Base-by-base conservation (phyloP, 2,888 invertebrate genomes). In the Scaeva pyrastri region DNA sequence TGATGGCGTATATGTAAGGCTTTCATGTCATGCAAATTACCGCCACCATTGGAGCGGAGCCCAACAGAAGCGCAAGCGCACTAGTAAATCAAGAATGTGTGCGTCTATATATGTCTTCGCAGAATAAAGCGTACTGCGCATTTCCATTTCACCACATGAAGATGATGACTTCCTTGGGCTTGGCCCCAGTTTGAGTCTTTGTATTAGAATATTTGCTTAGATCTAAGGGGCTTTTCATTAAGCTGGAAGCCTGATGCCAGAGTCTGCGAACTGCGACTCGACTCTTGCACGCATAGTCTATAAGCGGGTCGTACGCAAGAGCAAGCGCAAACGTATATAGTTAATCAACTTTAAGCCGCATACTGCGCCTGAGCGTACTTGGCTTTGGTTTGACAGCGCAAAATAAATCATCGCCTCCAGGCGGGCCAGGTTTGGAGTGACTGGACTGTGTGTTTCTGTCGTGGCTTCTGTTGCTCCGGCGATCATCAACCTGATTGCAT, bases 401-500 rank as follows among this genome's bases (percentile, higher is more conserved):
- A 81, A 77, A 85, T 81, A 85, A 85, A 85, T 85, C 85, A 85
- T 85, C 85, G 75, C 81, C 85, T 70, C 60, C 80, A 68, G 76
- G 72, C 62, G 72, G 55, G 72, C 68, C 52, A 48, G 66, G 45
- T 43, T 66, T 43, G 43, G 43, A 52, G 73, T 78, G 62, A 58
- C 41, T 77, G 11, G 62, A 58, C 41, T 77, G 11, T 68, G 58
- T 56, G 64, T 60, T 60, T 62, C 75, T 64, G 72, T 39, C 50
- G 21, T 41, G 45, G 84, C 81, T 81, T 68, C 85, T 81, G 81
- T 76, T 72, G 76, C 45, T 72, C 48, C 23, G 39, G 71, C 39
- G 62, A 76, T 70, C 76, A 70, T 74, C 85, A 81, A 77, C 72
- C 76, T 81, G 85, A 85, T 81, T 74, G 79, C 85, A 81, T 76